Evolutionary conservation across 2,888 invertebrate genomes (phyloP).

Genomic region (Megaustenia siamemsis): DNA sequence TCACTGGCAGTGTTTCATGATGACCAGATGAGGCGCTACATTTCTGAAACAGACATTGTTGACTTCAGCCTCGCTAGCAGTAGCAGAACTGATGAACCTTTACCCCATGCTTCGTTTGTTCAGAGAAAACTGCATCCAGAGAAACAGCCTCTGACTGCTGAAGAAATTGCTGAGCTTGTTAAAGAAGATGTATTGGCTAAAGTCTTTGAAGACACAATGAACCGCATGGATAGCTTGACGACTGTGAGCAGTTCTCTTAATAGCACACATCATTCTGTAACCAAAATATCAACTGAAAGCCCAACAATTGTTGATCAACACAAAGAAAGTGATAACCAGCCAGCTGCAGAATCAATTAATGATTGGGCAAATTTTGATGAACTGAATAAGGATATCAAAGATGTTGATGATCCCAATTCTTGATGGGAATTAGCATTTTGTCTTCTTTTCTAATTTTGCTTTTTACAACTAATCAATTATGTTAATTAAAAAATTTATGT

Average conservation of each 20-base stretch:
- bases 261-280: background rate
- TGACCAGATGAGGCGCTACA: conserved; percentile 57
- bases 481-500: too few species aligned
- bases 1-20: conserved; percentile 55
- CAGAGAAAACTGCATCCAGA: conserved; percentile 58
- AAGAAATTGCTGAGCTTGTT: conserved; percentile 57
- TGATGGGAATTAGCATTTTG: background rate
- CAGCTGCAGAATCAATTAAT: background rate
- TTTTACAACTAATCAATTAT: too few species aligned
- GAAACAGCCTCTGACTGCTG: conserved; percentile 53
- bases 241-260: background rate
- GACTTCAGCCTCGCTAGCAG: background rate
- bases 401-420: background rate
- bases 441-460: background rate
- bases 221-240: background rate
- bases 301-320: background rate
- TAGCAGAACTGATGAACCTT: background rate
- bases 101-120: conserved; percentile 43
- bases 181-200: conserved; percentile 50
- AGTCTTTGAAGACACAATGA: conserved; percentile 33
- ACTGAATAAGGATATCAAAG: background rate
- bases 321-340: background rate
- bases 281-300: background rate
- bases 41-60: conserved; percentile 29
- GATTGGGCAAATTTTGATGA: conserved; percentile 52